These are phyloP conservation scores for Julus scanicus DNA, from an alignment of 2,888 invertebrate species.

Conservation along the genomic window DNA sequence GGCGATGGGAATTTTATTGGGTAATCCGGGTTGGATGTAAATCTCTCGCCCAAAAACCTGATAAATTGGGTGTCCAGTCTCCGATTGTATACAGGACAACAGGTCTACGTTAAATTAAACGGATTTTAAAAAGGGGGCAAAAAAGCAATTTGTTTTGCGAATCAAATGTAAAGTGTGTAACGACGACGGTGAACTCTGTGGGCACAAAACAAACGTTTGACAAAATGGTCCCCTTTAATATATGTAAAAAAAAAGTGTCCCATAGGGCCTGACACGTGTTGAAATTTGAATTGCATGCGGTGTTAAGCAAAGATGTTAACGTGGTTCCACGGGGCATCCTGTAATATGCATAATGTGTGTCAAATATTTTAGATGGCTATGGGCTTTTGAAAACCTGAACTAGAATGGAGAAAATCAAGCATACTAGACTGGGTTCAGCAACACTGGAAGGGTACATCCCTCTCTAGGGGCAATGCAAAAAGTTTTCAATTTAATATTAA, in stretches of 20 bases:
- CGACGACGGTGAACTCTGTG: not conserved
- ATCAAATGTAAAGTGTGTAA: conserved; percentile 18
- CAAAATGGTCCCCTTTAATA: not conserved
- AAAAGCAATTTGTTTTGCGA: conserved; percentile 22
- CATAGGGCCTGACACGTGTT: conserved; percentile 33
- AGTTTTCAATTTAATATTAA: not conserved
- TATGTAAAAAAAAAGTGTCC: conserved; percentile 23
- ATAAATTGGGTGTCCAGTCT: conserved; percentile 17
- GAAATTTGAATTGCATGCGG: conserved; percentile 33
- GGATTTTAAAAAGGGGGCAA: conserved; percentile 13
- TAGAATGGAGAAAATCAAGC: conserved; percentile 9
- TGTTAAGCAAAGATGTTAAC: conserved; percentile 33
- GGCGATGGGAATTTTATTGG: not conserved
- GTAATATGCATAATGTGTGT: conserved; percentile 33
- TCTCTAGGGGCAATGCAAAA: not conserved
- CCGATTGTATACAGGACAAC: not conserved
- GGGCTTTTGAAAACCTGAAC: conserved; percentile 3
- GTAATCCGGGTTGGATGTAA: not conserved
- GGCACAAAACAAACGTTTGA: conserved; percentile 8
- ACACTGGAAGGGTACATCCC: not conserved
- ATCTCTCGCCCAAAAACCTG: not conserved
- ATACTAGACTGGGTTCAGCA: not conserved
- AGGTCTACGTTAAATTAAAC: conserved; percentile 4
- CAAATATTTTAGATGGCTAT: not conserved
- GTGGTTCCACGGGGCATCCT: not conserved